Evolutionary conservation across 2,797 vertebrate species (phyloP).

Genomic region (Poliocrania exsul): DNA sequence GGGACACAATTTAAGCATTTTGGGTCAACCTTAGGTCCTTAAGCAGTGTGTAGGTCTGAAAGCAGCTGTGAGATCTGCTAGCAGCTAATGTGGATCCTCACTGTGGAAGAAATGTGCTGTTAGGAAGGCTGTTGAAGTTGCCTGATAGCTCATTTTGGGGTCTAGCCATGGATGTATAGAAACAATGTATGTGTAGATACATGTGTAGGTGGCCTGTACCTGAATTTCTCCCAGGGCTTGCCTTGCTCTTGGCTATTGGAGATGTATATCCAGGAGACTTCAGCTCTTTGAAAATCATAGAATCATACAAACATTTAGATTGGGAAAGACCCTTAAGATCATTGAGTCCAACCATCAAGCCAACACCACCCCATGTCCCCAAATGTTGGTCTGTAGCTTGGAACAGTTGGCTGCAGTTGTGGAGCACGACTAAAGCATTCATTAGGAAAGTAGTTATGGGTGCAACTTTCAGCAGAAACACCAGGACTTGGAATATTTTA

Average conservation of each 20-base stretch:
- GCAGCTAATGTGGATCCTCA: neutral
- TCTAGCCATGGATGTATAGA: neutral
- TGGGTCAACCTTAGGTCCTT: neutral
- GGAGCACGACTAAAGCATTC: neutral
- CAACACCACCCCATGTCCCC: neutral
- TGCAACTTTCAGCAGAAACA: neutral
- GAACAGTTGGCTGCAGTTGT: neutral
- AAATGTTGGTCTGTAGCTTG: neutral
- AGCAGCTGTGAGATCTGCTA: neutral
- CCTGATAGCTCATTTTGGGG: neutral
- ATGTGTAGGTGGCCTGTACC: neutral
- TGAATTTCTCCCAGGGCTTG: neutral
- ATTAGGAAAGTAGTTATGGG: neutral
- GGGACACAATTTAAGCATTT: neutral
- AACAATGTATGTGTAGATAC: neutral
- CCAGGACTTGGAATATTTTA: constrained; percentile 1
- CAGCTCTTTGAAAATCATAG: neutral
- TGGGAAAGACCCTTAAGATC: neutral
- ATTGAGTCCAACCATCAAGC: neutral
- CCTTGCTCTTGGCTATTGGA: neutral
- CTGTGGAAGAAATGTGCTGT: neutral
- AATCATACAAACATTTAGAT: neutral
- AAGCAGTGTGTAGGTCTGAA: neutral
- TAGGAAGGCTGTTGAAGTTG: neutral
- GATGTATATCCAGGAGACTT: neutral